A percentile compares a stretch with the other conserved stretches of the same genome.
These are phyloP conservation scores for Cheilosia vulpina DNA, from an alignment of 2,888 invertebrate species.

Conservation along the genomic window DNA sequence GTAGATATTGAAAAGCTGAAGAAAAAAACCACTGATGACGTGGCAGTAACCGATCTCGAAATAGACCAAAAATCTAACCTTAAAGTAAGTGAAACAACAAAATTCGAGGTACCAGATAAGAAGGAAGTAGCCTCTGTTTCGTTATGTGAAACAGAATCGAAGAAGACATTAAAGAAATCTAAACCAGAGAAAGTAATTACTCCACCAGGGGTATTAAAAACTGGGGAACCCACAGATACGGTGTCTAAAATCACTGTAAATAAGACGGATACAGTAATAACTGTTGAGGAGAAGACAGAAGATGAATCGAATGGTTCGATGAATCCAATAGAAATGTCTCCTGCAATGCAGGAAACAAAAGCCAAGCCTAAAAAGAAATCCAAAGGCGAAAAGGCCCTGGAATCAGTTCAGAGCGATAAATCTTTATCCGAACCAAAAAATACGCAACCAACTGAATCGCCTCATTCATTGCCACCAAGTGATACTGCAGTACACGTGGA, in stretches of 20 bases:
- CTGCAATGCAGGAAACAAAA: slow-evolving; percentile 19
- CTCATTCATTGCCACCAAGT: not conserved
- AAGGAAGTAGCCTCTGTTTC: not conserved
- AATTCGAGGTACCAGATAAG: not conserved
- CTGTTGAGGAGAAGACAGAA: slow-evolving; percentile 35
- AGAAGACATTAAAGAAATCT: slow-evolving; percentile 29
- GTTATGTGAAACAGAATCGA: slow-evolving; percentile 12
- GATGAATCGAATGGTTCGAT: slow-evolving; percentile 7
- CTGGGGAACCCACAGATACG: slow-evolving; percentile 3
- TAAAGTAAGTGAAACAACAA: not conserved
- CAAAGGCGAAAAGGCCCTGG: slow-evolving; percentile 15
- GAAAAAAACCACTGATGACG: slow-evolving; percentile 15
- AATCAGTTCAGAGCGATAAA: not conserved
- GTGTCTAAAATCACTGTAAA: slow-evolving; percentile 14
- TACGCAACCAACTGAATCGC: slow-evolving; percentile 2
- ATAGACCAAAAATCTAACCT: not conserved
- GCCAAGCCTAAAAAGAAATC: slow-evolving; percentile 22
- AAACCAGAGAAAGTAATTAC: slow-evolving; percentile 35
- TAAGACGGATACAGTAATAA: slow-evolving; percentile 37
- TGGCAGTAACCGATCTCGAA: not conserved
- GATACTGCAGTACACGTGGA: not conserved
- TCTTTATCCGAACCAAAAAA: slow-evolving; percentile 8
- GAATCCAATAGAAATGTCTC: not conserved
- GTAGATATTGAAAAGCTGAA: slow-evolving; percentile 37
- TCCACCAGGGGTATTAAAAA: not conserved